phyloP scores from a whole-genome alignment of 37 sponge, comb jelly and placozoan species.

The Theonella swinhoei region DNA sequence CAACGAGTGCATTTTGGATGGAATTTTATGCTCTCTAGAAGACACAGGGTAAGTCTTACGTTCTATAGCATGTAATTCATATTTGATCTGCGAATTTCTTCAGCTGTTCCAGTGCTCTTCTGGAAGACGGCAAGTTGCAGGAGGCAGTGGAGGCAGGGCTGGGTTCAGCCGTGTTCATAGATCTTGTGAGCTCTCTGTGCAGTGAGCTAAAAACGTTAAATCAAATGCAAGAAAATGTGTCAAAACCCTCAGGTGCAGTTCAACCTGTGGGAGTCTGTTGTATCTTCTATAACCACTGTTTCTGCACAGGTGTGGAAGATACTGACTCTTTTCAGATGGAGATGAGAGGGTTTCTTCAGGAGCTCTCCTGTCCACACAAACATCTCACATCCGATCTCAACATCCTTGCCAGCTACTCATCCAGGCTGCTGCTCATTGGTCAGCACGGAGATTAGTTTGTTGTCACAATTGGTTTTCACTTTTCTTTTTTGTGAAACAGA shows the following conservation, averaged over 20 bases:
- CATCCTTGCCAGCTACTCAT: slow-evolving; percentile 1
- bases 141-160: slow-evolving; percentile 49
- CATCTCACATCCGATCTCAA: slow-evolving; percentile 18
- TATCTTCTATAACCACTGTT: no score
- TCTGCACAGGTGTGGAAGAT: slow-evolving; percentile 51
- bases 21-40: slow-evolving; percentile 32
- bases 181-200: slow-evolving; percentile 35
- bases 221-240: slow-evolving; percentile 37
- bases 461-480: no score
- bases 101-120: slow-evolving; percentile 55
- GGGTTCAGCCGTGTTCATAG: slow-evolving; percentile 11
- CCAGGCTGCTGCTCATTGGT: slow-evolving; percentile 48
- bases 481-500: no score
- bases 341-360: slow-evolving; percentile 63
- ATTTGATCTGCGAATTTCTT: background rate
- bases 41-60: slow-evolving; percentile 24
- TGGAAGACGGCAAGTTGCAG: slow-evolving; percentile 21
- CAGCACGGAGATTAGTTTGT: background rate
- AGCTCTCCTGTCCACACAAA: slow-evolving; percentile 61
- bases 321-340: slow-evolving; percentile 73
- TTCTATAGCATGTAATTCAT: background rate
- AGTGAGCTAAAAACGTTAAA: slow-evolving; percentile 39
- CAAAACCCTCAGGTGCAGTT: slow-evolving; percentile 20
- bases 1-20: slow-evolving; percentile 31
- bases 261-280: background rate